Evolutionary conservation across 2,888 invertebrate genomes (phyloP).

Genomic region (Amiota communis): DNA sequence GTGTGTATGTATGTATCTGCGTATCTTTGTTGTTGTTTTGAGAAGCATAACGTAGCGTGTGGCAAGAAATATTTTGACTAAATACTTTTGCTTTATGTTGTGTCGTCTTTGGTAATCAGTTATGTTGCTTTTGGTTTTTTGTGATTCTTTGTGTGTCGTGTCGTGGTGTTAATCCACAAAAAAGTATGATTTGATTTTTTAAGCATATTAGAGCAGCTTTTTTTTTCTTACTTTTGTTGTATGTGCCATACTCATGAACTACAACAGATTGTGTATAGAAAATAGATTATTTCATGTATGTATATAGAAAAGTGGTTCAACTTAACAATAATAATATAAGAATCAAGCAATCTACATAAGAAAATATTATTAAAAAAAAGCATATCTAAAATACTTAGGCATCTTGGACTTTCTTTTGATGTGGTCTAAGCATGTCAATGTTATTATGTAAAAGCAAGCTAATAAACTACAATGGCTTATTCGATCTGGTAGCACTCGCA

Average conservation of each 20-base stretch:
- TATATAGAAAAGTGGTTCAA: too few relatives aligned
- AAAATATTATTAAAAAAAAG: too few relatives aligned
- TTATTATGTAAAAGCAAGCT: too few relatives aligned
- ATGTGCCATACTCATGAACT: constrained; percentile 58
- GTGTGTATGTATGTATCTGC: too few relatives aligned
- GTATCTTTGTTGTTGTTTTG: too few relatives aligned
- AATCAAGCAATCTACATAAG: too few relatives aligned
- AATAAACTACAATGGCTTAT: too few relatives aligned
- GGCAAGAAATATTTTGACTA: constrained; percentile 32
- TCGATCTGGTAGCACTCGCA: too few relatives aligned
- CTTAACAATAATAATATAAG: too few relatives aligned
- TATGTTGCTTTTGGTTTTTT: constrained; percentile 24
- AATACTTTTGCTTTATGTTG: constrained; percentile 35
- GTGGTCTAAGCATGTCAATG: too few relatives aligned
- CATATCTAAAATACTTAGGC: too few relatives aligned
- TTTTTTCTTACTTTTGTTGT: background rate
- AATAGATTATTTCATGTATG: background rate
- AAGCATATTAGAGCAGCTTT: constrained; percentile 63
- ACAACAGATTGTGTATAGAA: constrained; percentile 25
- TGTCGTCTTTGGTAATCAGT: constrained; percentile 43
- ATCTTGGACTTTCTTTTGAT: too few relatives aligned
- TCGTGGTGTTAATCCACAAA: constrained; percentile 52
- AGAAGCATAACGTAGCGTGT: constrained; percentile 10
- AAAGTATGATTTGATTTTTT: constrained; percentile 66
- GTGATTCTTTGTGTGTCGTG: constrained; percentile 17